Evolutionary conservation across 2,113 vertebrate species (phyloP).

Genomic region (Halichoerus grypus): DNA sequence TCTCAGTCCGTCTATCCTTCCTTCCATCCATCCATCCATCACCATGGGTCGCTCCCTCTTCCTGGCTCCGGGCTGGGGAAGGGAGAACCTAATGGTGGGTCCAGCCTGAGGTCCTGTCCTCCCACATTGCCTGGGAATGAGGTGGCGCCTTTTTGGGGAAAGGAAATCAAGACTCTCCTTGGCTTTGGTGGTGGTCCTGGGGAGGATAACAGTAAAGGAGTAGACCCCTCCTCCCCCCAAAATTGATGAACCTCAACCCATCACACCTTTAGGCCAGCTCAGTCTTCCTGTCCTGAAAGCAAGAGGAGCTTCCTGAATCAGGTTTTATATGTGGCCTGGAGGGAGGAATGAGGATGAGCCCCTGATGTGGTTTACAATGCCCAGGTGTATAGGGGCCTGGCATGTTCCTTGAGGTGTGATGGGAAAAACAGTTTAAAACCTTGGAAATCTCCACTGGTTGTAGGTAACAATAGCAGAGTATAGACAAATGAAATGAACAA

Average conservation of each 20-base stretch:
- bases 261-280: background rate
- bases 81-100: background rate
- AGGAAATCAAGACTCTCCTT: background rate
- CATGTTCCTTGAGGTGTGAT: background rate
- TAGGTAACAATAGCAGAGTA: background rate
- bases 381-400: background rate
- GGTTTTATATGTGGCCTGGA: background rate
- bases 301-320: background rate
- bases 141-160: constrained; percentile 65
- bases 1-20: background rate
- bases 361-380: background rate
- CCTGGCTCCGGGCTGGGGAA: constrained; percentile 64
- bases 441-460: background rate
- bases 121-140: background rate
- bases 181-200: background rate
- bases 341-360: background rate
- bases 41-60: constrained; percentile 36
- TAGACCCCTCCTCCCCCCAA: background rate
- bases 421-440: background rate
- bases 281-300: background rate
- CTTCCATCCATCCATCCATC: constrained; percentile 30
- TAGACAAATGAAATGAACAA: background rate
- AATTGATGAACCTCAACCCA: background rate
- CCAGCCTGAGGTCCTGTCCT: background rate
- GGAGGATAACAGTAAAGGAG: constrained; percentile 73